phyloP scores from a whole-genome alignment of 1,140 invertebrate species.

The Myzus persicae region DNA sequence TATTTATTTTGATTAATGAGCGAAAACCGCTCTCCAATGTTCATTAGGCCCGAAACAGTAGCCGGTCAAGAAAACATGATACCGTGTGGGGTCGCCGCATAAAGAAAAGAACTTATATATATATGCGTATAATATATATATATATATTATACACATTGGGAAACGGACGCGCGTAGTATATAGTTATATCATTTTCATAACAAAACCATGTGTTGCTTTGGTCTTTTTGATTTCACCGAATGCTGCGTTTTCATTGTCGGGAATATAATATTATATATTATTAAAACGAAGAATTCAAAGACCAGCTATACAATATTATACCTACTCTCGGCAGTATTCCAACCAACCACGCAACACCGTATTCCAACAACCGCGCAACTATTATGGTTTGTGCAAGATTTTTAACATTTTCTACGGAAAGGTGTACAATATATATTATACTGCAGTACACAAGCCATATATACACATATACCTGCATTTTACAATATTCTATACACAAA shows the following conservation, averaged over 20 bases:
- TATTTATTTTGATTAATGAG: slow-evolving; percentile 59
- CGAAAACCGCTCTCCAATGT: slow-evolving; percentile 49
- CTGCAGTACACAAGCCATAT: neutral
- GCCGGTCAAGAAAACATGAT: slow-evolving; percentile 53
- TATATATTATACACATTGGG: neutral
- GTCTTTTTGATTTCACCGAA: slow-evolving; percentile 56
- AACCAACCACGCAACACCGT: neutral
- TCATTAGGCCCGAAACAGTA: slow-evolving; percentile 56
- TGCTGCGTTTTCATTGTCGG: slow-evolving; percentile 40
- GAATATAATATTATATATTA: neutral
- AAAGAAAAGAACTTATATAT: slow-evolving; percentile 26
- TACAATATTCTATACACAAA: neutral
- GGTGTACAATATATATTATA: neutral
- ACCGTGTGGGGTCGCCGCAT: slow-evolving; percentile 51
- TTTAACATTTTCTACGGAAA: neutral
- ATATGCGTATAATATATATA: neutral
- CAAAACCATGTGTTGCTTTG: slow-evolving; percentile 48
- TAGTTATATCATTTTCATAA: slow-evolving; percentile 49
- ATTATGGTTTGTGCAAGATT: neutral
- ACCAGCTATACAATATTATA: neutral
- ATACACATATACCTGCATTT: neutral
- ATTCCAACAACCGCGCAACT: neutral
- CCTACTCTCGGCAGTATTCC: neutral
- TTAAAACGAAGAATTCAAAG: slow-evolving; percentile 9
- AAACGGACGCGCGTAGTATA: slow-evolving; percentile 9